These are phyloP conservation scores for Athene noctua DNA, from an alignment of 2,113 vertebrate species.

Conservation along the genomic window DNA sequence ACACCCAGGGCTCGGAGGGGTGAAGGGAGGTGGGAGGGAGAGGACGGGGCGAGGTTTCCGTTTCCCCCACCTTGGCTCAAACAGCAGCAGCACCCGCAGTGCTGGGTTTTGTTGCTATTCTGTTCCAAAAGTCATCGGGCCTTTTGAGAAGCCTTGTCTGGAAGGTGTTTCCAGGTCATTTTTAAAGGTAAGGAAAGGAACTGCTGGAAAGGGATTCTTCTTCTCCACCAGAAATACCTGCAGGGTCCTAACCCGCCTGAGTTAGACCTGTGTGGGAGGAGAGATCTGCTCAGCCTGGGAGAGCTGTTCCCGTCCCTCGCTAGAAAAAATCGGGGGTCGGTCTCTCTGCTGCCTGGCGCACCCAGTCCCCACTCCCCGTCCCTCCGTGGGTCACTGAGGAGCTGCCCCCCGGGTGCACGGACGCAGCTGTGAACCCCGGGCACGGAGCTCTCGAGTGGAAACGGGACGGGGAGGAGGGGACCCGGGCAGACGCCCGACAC, in stretches of 20 bases:
- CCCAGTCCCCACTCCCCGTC: accelerated
- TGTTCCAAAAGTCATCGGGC: neutral
- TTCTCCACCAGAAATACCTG: neutral
- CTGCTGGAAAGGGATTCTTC: neutral
- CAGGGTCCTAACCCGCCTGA: neutral
- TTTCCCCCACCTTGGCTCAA: neutral
- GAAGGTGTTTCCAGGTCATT: neutral
- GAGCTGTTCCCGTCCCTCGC: neutral
- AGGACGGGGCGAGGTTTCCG: neutral
- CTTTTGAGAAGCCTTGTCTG: neutral
- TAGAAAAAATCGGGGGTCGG: neutral
- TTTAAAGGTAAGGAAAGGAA: neutral
- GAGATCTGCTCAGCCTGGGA: neutral
- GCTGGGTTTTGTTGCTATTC: neutral
- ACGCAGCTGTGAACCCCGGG: neutral
- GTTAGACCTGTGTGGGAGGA: neutral
- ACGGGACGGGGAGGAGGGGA: neutral
- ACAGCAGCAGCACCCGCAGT: neutral
- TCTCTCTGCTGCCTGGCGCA: neutral
- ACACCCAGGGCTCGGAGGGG: neutral
- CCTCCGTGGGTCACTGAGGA: neutral
- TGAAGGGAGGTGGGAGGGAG: neutral
- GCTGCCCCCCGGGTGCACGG: neutral
- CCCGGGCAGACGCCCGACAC: accelerated
- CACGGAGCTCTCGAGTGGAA: neutral